Evolutionary conservation across 1,140 invertebrate species (phyloP).

Genomic region (Lethrus apterus): DNA sequence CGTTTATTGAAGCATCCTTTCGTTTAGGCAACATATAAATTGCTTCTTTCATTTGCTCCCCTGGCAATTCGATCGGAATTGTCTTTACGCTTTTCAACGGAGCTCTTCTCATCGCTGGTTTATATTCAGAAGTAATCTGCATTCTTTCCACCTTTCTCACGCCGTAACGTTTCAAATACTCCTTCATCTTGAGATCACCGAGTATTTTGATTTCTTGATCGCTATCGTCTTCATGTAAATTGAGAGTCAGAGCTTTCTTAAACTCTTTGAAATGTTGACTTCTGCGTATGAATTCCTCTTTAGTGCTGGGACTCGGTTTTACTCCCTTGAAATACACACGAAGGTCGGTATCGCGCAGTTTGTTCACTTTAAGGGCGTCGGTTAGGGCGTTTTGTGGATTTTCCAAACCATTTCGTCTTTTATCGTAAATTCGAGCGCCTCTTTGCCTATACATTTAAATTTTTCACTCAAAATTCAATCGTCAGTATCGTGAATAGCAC

Average conservation of each 20-base stretch:
- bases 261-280: constrained; percentile 2
- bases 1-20: too few relatives aligned
- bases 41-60: neutral
- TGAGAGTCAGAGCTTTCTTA: neutral
- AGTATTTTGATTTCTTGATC: neutral
- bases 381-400: too few relatives aligned
- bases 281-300: neutral
- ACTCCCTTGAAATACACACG: constrained; percentile 3
- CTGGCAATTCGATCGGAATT: constrained; percentile 2
- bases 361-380: constrained; percentile 6
- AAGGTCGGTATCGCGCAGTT: constrained; percentile 1
- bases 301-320: neutral
- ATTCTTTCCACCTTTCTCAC: neutral
- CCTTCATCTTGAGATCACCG: neutral
- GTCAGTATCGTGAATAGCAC: too few relatives aligned
- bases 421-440: too few relatives aligned
- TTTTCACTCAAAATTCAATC: too few relatives aligned
- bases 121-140: too few relatives aligned
- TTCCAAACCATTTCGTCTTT: too few relatives aligned
- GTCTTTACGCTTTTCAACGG: constrained; percentile 8
- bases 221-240: neutral
- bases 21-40: neutral
- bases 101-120: constrained; percentile 2
- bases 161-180: neutral
- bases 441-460: too few relatives aligned